Conservation (phyloP, 2,888 invertebrate genomes). For the Hipparchia sbordonii region DNA sequence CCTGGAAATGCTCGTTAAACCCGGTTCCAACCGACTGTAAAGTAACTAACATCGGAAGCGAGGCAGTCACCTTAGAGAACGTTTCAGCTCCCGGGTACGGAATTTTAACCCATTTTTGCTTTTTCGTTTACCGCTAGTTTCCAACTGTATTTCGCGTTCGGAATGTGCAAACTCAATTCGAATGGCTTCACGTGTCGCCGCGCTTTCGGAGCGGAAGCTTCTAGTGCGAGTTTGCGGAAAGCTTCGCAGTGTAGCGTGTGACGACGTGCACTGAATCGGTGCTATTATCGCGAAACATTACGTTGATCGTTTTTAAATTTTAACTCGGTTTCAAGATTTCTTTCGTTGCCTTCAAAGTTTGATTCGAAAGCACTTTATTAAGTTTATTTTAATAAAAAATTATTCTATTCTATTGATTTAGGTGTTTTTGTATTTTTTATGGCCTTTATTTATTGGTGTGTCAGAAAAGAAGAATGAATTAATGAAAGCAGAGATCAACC, state of each 20-base stretch:
- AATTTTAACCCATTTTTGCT: slow-evolving; percentile 51
- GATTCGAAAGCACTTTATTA: background rate
- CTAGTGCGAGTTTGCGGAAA: slow-evolving; percentile 62
- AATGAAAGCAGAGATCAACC: background rate
- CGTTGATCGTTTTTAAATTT: background rate
- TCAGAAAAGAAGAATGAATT: background rate
- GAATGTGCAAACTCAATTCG: slow-evolving; percentile 59
- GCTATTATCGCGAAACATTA: slow-evolving; percentile 53
- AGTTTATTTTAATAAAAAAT: too few species aligned
- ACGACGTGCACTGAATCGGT: slow-evolving; percentile 42
- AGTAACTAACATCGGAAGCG: slow-evolving; percentile 58
- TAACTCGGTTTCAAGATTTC: background rate
- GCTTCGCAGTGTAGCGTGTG: slow-evolving; percentile 58
- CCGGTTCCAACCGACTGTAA: slow-evolving; percentile 52
- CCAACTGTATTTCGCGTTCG: slow-evolving; percentile 36
- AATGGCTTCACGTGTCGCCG: slow-evolving; percentile 64
- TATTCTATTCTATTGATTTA: too few species aligned
- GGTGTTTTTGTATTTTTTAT: too few species aligned
- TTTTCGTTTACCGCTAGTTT: slow-evolving; percentile 51
- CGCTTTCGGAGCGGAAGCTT: slow-evolving; percentile 53
- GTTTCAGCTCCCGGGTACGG: slow-evolving; percentile 45
- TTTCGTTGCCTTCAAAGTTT: background rate
- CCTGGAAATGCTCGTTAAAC: slow-evolving; percentile 62
- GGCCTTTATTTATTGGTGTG: background rate
- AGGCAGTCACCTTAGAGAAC: slow-evolving; percentile 55